phyloP scores from a whole-genome alignment of 2,797 vertebrate genomes.

The Percopsis omiscomaycus region DNA sequence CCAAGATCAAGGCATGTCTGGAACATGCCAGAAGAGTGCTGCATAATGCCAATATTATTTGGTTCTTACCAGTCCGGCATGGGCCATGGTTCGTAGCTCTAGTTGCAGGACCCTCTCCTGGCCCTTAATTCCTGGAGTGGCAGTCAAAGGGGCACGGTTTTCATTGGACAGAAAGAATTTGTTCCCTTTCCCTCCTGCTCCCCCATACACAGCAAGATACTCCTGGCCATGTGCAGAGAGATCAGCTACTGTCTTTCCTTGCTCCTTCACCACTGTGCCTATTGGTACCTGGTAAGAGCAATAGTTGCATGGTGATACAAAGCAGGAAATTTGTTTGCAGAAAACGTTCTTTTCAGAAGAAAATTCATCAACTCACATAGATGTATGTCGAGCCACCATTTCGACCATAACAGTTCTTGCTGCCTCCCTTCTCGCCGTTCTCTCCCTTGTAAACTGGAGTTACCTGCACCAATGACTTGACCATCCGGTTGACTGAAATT shows the following conservation, averaged over 20 bases:
- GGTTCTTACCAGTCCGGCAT: conserved; percentile 88
- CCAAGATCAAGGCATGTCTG: not conserved
- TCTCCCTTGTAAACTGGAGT: conserved; percentile 79
- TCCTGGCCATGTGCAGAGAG: conserved; percentile 81
- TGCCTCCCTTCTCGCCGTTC: conserved; percentile 80
- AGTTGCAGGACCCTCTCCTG: conserved; percentile 85
- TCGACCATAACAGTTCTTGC: conserved; percentile 88
- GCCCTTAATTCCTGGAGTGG: conserved; percentile 82
- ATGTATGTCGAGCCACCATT: conserved; percentile 76
- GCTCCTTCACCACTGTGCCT: conserved; percentile 90
- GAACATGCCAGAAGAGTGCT: not conserved
- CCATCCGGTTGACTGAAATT: conserved; percentile 79
- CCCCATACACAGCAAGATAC: conserved; percentile 87
- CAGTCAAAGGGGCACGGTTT: conserved; percentile 82
- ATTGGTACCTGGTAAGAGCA: conserved; percentile 82
- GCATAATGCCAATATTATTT: not conserved
- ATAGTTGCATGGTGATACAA: too few species aligned
- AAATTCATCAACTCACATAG: conserved; percentile 71
- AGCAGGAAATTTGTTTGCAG: not conserved
- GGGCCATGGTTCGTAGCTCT: conserved; percentile 92
- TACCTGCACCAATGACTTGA: conserved; percentile 86
- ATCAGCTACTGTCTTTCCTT: conserved; percentile 77
- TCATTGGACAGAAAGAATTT: conserved; percentile 92
- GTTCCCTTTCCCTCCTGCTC: conserved; percentile 92
- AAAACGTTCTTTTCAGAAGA: not conserved